A percentile compares a stretch with the other conserved stretches of the same genome.
Evolutionary conservation across 2,113 vertebrate species (phyloP).

Genomic region (Crotalus helleri): DNA sequence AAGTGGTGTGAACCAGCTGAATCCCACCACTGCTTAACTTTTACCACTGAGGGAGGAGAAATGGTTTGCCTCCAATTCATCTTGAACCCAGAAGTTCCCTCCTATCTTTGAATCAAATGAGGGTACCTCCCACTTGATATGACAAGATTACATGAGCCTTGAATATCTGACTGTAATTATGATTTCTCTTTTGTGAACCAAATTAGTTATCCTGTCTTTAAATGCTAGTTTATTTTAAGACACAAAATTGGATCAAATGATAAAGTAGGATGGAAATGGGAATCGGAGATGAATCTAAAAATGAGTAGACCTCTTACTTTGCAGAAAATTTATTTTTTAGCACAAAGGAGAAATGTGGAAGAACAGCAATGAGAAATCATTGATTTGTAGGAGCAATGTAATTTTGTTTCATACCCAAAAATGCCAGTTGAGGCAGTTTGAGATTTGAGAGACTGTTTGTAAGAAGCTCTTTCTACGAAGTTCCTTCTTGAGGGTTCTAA

Average conservation of each 20-base stretch:
- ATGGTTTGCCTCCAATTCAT: background rate
- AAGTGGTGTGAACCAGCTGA: no score
- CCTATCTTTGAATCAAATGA: background rate
- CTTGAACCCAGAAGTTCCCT: background rate
- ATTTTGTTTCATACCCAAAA: background rate
- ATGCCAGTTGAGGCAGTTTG: background rate
- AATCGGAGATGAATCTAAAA: background rate
- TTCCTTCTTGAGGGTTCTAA: no score
- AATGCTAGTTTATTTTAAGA: background rate
- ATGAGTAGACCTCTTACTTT: background rate
- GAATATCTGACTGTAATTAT: background rate
- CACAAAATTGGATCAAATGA: background rate
- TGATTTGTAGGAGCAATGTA: background rate
- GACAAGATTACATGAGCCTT: background rate
- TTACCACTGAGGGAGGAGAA: background rate
- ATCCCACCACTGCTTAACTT: background rate
- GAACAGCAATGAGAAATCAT: background rate
- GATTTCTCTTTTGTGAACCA: background rate
- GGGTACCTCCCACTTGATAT: background rate
- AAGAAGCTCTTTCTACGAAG: no score
- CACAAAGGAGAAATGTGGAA: background rate
- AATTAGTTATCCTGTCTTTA: background rate
- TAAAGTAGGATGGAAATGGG: background rate
- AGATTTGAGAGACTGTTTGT: background rate
- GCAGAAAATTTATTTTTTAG: background rate